Percentiles rank a stretch among this genome's conserved stretches.
Conservation (phyloP, 1,140 invertebrate genomes). For the Holotrichia oblita region DNA sequence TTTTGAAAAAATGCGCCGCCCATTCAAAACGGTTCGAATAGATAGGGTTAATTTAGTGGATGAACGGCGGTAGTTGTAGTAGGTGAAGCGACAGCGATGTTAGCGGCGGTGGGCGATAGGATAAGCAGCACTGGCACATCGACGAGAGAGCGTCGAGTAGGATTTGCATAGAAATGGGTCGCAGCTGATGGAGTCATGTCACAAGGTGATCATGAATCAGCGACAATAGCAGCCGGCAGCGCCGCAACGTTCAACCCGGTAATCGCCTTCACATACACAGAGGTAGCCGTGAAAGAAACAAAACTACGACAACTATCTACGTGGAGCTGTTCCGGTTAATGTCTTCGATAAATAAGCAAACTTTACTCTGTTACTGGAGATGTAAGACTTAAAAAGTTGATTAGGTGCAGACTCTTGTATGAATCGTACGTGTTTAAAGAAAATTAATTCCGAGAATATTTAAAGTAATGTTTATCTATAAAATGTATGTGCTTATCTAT, state of each 20-base stretch:
- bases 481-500: too few relatives aligned
- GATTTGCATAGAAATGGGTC: conserved; percentile 59
- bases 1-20: conserved; percentile 33
- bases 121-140: conserved; percentile 46
- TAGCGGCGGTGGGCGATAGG: conserved; percentile 36
- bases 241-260: conserved; percentile 12
- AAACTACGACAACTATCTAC: neutral
- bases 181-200: conserved; percentile 58
- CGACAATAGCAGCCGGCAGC: conserved; percentile 46
- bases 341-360: conserved; percentile 27
- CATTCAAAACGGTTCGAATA: conserved; percentile 35
- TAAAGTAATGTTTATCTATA: too few relatives aligned
- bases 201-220: conserved; percentile 60
- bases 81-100: conserved; percentile 44
- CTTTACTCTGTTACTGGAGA: neutral
- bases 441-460: too few relatives aligned
- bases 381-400: neutral
- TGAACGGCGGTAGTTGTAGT: conserved; percentile 42
- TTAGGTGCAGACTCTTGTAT: too few relatives aligned
- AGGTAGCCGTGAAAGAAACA: conserved; percentile 23
- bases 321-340: conserved; percentile 15
- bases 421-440: too few relatives aligned
- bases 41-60: conserved; percentile 50
- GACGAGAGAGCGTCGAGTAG: conserved; percentile 33
- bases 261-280: conserved; percentile 1